Conservation (phyloP, 2,888 invertebrate genomes). For the Prosopocoilus inquinatus region DNA sequence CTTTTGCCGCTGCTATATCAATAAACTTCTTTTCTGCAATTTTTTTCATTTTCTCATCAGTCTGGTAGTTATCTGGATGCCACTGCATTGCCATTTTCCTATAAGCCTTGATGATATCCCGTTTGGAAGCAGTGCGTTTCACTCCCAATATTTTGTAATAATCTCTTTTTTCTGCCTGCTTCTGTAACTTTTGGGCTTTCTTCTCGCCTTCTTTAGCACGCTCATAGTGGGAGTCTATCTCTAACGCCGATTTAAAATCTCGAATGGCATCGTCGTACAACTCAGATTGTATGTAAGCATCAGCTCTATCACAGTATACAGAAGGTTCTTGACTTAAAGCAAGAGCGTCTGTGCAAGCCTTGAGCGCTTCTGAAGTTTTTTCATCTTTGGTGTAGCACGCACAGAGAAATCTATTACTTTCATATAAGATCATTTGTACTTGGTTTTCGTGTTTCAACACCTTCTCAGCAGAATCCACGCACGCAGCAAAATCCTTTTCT, state of each 20-base stretch:
- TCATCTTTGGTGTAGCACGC: slow-evolving; percentile 74
- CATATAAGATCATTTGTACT: slow-evolving; percentile 68
- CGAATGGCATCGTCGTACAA: slow-evolving; percentile 91
- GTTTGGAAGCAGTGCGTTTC: slow-evolving; percentile 84
- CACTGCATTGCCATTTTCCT: slow-evolving; percentile 96
- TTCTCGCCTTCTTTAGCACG: slow-evolving; percentile 87
- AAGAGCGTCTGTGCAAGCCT: slow-evolving; percentile 77
- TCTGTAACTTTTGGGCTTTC: slow-evolving; percentile 87
- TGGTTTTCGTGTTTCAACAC: slow-evolving; percentile 69
- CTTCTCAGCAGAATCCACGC: slow-evolving; percentile 66
- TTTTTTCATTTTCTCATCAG: slow-evolving; percentile 83
- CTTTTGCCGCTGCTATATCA: slow-evolving; percentile 98
- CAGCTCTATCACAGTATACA: slow-evolving; percentile 86
- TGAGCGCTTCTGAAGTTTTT: slow-evolving; percentile 69
- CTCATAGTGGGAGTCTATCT: slow-evolving; percentile 73
- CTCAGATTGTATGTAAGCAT: slow-evolving; percentile 85
- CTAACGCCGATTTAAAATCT: slow-evolving; percentile 82
- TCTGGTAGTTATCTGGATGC: slow-evolving; percentile 95
- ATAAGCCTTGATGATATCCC: slow-evolving; percentile 94
- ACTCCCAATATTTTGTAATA: slow-evolving; percentile 97
- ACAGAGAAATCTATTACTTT: slow-evolving; percentile 77
- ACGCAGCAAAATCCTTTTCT: slow-evolving; percentile 64
- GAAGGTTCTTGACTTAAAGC: slow-evolving; percentile 72
- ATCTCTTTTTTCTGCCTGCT: slow-evolving; percentile 88
- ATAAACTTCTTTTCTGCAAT: slow-evolving; percentile 96